These are phyloP conservation scores for Lacerta bilineata DNA, from an alignment of 2,797 vertebrate genomes.

Conservation along the genomic window DNA sequence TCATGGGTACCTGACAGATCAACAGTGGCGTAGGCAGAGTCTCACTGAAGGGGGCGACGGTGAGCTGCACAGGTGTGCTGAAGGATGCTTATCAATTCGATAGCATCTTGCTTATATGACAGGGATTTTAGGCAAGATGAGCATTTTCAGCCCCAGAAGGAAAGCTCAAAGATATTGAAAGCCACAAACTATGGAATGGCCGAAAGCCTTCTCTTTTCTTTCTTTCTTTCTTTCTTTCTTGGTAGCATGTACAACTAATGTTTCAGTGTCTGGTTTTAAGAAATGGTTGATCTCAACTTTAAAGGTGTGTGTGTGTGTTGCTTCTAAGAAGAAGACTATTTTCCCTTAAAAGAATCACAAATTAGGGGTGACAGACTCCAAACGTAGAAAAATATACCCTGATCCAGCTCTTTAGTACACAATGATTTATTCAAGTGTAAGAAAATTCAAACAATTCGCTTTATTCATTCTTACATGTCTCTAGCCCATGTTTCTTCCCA, in stretches of 20 bases:
- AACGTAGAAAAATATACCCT: not conserved
- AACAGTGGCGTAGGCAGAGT: not conserved
- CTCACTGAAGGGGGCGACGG: not conserved
- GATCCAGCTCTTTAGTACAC: not conserved
- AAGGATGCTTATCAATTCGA: not conserved
- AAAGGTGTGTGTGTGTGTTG: not conserved
- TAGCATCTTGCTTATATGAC: accelerated
- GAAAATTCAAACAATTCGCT: not conserved
- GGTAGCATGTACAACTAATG: no score
- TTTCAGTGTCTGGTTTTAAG: not conserved
- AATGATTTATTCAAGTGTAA: constrained; percentile 1
- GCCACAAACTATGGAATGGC: no score
- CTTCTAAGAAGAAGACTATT: not conserved
- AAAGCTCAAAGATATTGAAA: not conserved
- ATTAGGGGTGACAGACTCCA: not conserved
- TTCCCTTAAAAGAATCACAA: not conserved
- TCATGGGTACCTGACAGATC: not conserved
- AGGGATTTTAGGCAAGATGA: not conserved
- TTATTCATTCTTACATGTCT: not conserved
- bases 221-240: no score
- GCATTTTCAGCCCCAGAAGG: constrained; percentile 16
- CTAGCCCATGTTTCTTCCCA: not conserved
- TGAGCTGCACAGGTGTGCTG: not conserved
- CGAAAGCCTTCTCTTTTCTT: not conserved
- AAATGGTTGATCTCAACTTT: not conserved